Conservation (phyloP, 2,113 vertebrate species). For the Blennius ocellaris region DNA sequence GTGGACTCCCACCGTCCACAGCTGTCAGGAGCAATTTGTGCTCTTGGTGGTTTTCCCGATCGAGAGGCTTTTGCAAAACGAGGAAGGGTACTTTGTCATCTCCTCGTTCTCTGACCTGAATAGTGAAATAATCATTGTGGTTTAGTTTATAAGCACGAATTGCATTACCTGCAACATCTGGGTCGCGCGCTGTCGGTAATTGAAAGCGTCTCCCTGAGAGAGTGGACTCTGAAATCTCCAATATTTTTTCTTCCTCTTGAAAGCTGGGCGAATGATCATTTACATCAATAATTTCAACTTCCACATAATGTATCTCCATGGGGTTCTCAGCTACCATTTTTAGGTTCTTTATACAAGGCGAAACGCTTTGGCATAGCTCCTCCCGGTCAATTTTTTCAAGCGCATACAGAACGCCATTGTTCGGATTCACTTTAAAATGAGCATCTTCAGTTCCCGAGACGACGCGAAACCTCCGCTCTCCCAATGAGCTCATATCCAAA, state of each 20-base stretch:
- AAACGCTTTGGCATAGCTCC: conserved; percentile 59
- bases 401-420: conserved; percentile 73
- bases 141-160: conserved; percentile 73
- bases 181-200: conserved; percentile 62
- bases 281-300: conserved; percentile 70
- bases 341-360: conserved; percentile 63
- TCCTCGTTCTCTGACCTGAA: conserved; percentile 66
- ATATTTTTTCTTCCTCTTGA: conserved; percentile 50
- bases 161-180: conserved; percentile 61
- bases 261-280: conserved; percentile 77
- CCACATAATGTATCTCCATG: conserved; percentile 78
- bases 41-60: conserved; percentile 64
- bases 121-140: conserved; percentile 70
- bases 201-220: conserved; percentile 59
- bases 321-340: conserved; percentile 77
- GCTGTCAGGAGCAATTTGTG: conserved; percentile 56
- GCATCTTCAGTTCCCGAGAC: conserved; percentile 65
- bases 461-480: conserved; percentile 71
- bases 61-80: conserved; percentile 73
- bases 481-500: conserved; percentile 66
- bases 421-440: conserved; percentile 71
- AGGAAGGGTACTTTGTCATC: conserved; percentile 73
- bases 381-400: conserved; percentile 74
- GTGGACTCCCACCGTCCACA: conserved; percentile 66
- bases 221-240: conserved; percentile 66